A percentile compares a stretch with the other conserved stretches of the same genome.
phyloP scores from a whole-genome alignment of 64 coral and sea anemone species.

The Montipora cactus region DNA sequence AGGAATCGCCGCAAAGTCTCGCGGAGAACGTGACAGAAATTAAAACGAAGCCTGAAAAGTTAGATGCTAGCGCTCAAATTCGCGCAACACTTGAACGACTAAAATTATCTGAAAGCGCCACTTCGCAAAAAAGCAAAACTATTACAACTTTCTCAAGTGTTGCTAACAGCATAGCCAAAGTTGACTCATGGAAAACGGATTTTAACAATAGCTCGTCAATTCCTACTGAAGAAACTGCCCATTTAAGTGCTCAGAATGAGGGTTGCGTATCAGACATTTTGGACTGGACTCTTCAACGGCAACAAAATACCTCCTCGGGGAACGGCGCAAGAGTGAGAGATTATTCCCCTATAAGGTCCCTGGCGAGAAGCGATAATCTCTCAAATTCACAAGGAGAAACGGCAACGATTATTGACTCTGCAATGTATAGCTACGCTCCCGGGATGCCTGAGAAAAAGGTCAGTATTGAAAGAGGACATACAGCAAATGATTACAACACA shows the following conservation, averaged over 20 bases:
- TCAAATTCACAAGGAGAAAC: background rate
- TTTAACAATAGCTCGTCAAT: conserved; percentile 22
- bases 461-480: background rate
- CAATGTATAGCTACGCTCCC: background rate
- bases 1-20: background rate
- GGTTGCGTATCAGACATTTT: background rate
- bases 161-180: conserved; percentile 42
- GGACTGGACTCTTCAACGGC: background rate
- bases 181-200: conserved; percentile 57
- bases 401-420: background rate
- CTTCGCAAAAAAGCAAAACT: background rate
- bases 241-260: background rate
- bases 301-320: conserved; percentile 1
- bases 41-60: background rate
- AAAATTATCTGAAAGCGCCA: background rate
- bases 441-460: background rate
- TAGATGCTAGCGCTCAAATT: conserved; percentile 5
- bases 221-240: background rate
- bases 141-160: conserved; percentile 30
- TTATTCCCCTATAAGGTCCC: conserved; percentile 61
- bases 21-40: background rate
- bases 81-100: conserved; percentile 13
- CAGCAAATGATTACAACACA: background rate
- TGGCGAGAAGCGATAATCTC: background rate
- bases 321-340: conserved; percentile 48